These are phyloP conservation scores for Dallia pectoralis DNA, from an alignment of 2,797 vertebrate species.

Conservation along the genomic window DNA sequence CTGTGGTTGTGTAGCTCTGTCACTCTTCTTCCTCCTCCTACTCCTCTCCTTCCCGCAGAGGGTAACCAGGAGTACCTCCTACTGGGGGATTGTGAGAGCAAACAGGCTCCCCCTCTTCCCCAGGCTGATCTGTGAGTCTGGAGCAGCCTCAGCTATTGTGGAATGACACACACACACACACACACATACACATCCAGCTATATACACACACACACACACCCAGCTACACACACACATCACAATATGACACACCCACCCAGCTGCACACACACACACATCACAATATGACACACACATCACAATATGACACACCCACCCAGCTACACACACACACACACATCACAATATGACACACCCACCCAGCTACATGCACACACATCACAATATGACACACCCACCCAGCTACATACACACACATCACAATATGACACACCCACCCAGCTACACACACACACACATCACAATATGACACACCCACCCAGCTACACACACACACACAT, in stretches of 20 bases:
- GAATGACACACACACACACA: constrained; percentile 34
- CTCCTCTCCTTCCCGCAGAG: constrained; percentile 80
- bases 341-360: not conserved
- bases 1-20: not conserved
- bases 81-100: constrained; percentile 98
- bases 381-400: too few relatives aligned
- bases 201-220: not conserved
- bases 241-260: not conserved
- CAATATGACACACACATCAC: not conserved
- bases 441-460: too few relatives aligned
- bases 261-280: not conserved
- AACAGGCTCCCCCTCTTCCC: constrained; percentile 73
- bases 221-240: not conserved
- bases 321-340: not conserved
- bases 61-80: constrained; percentile 95
- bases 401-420: not conserved
- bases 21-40: constrained; percentile 58
- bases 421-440: not conserved
- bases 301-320: not conserved
- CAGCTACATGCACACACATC: not conserved
- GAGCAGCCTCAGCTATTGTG: constrained; percentile 59
- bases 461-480: constrained; percentile 6
- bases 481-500: not conserved
- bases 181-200: not conserved
- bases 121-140: constrained; percentile 81